Evolutionary conservation across 2,113 vertebrate species (phyloP).

Genomic region (Strix uralensis): DNA sequence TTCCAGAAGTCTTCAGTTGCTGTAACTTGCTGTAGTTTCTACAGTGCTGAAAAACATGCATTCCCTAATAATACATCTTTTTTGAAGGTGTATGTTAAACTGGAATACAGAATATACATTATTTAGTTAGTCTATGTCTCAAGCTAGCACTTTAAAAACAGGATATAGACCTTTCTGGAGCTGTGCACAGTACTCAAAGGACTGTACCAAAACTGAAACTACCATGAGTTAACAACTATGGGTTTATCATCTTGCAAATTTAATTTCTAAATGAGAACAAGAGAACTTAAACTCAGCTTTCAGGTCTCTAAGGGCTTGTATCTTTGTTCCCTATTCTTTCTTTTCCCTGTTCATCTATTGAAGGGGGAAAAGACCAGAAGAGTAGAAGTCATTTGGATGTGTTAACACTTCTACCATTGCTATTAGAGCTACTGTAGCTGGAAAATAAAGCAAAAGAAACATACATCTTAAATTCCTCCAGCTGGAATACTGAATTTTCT

Average conservation of each 20-base stretch:
- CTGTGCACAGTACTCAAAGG: background rate
- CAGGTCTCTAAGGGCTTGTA: background rate
- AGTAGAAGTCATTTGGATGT: background rate
- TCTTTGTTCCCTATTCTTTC: background rate
- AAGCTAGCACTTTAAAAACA: background rate
- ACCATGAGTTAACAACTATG: background rate
- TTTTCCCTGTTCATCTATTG: background rate
- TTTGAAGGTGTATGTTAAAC: background rate
- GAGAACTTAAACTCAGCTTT: background rate
- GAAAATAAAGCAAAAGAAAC: background rate
- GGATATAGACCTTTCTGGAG: background rate
- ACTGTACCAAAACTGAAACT: background rate
- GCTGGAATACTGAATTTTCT: background rate
- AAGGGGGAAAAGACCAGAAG: background rate
- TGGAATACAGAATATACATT: background rate
- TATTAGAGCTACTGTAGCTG: background rate
- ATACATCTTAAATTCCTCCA: background rate
- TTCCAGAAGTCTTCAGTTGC: background rate
- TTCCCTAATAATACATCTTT: background rate
- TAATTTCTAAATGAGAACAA: background rate
- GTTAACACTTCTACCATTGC: background rate
- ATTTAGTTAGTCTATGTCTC: background rate
- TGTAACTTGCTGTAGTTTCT: background rate
- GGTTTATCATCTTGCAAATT: background rate
- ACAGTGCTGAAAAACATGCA: background rate